Evolutionary conservation across 2,888 invertebrate species (phyloP), one percentile per base, ranked within the genome.

Genomic region (Drosophila borealis): DNA sequence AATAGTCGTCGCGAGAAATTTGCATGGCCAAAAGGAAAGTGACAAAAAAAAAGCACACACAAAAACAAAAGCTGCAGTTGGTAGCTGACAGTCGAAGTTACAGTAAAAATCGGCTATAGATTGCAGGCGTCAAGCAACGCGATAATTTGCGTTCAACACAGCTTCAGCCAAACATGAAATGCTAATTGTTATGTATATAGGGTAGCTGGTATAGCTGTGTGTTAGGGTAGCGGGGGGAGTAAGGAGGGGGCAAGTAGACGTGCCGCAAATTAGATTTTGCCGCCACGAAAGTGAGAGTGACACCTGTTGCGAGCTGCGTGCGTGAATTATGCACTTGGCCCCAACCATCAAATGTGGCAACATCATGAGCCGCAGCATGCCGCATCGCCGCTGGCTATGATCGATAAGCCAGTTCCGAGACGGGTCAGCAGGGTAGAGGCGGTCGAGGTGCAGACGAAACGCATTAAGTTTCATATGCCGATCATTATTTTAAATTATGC

Each of bases 401-500:
- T 88, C 86, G 88, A 85, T 88, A 82, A 80, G 73, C 68, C 44
- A 73, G 77, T 54, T 71, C 48, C 36, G 44, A 57, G 59, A 25
- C 64, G 49, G 72, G 56, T 66, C 72, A 61, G 61, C 51, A 37
- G 48, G 41, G 34, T 25, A 50, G 34, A 46, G 63, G 8, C 54
- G 41, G 50, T 50, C 37, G 54, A 48, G 57, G 36, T 63, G 60
- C 74, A 74, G 82, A 79, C 88, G 78, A 88, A 86, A 83, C 87
- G 78, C 88, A 86, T 84, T 86, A 86, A 84, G 79, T 86, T 86
- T 78, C 84, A 88, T 88, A 74, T 75, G 78, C 78, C 68, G 87
- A 74, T 86, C 83, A 84, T 84, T 84, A 84, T 86, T 88, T 88
- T 86, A 84, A 83, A 84, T 84, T 84, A 84, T 88, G 83, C 83